These are phyloP conservation scores for Pseudolycoriella hygida DNA, from an alignment of 2,888 invertebrate species.

Conservation along the genomic window DNA sequence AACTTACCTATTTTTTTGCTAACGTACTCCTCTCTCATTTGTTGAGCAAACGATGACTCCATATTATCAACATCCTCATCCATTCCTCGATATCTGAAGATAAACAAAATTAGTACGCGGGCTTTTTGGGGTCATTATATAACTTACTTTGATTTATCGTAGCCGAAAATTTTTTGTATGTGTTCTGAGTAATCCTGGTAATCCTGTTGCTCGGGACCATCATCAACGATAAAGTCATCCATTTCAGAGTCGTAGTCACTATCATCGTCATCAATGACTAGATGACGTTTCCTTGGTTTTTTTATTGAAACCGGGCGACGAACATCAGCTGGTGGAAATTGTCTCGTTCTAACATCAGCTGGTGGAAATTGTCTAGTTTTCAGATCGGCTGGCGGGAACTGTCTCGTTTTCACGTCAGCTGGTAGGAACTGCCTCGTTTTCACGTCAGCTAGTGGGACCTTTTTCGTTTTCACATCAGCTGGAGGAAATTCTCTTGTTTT, in stretches of 20 bases:
- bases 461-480: constrained; percentile 17
- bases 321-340: constrained; percentile 17
- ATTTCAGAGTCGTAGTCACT: constrained; percentile 82
- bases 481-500: constrained; percentile 29
- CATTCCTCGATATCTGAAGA: too few relatives aligned
- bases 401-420: constrained; percentile 16
- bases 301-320: constrained; percentile 1
- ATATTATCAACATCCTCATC: constrained; percentile 61
- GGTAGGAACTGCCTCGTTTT: constrained; percentile 27
- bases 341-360: constrained; percentile 17
- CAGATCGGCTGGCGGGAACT: constrained; percentile 12
- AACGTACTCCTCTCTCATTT: constrained; percentile 71
- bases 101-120: too few relatives aligned
- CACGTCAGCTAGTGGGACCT: constrained; percentile 19
- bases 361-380: constrained; percentile 27
- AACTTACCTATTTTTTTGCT: constrained; percentile 62
- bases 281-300: neutral
- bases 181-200: constrained; percentile 54
- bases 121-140: too few relatives aligned
- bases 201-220: too few relatives aligned
- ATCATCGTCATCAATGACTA: constrained; percentile 39
- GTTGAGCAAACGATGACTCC: constrained; percentile 75
- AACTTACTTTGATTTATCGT: constrained; percentile 69
- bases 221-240: constrained; percentile 90
- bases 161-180: constrained; percentile 83